Evolutionary conservation across 1,140 invertebrate species (phyloP).

Genomic region (Heliconius hermathena): DNA sequence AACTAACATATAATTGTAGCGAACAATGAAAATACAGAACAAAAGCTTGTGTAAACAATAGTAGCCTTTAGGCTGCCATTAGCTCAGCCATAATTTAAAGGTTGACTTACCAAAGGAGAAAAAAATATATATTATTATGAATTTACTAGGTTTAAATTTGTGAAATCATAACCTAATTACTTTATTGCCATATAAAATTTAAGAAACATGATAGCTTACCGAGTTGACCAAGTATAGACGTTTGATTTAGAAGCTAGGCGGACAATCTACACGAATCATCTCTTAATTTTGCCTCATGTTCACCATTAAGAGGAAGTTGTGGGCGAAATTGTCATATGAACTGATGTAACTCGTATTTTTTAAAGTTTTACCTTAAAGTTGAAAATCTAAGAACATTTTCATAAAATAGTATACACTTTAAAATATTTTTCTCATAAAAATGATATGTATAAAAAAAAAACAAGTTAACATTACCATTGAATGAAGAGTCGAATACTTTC

Average conservation of each 20-base stretch:
- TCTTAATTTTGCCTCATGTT: background rate
- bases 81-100: background rate
- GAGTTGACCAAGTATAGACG: background rate
- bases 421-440: background rate
- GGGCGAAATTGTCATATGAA: background rate
- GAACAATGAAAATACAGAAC: constrained; percentile 25
- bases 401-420: no score
- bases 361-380: background rate
- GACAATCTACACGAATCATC: constrained; percentile 3
- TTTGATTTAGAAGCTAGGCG: constrained; percentile 1
- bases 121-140: background rate
- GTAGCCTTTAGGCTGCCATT: constrained; percentile 25
- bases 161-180: background rate
- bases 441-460: background rate
- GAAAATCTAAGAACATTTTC: no score
- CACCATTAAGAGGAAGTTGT: background rate
- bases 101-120: background rate
- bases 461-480: background rate
- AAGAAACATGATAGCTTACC: background rate
- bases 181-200: background rate
- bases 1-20: constrained; percentile 8
- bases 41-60: constrained; percentile 26
- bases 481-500: background rate
- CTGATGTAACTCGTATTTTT: background rate
- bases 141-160: background rate